phyloP scores from a whole-genome alignment of 2,797 vertebrate genomes.

The Anisognathus igniventris region DNA sequence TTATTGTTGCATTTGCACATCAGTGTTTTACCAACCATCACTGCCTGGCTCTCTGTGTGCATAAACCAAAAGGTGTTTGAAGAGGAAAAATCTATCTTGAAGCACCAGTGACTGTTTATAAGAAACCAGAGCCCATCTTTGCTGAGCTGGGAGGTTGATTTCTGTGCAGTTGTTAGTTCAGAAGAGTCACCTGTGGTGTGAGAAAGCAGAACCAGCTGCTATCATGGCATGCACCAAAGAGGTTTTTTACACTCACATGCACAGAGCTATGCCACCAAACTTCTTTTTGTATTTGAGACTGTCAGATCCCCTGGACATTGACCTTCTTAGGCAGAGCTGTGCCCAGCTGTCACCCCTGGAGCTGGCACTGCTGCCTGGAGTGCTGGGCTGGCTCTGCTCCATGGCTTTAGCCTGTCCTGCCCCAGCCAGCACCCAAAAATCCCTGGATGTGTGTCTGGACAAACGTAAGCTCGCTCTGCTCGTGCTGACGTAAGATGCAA shows the following conservation, averaged over 20 bases:
- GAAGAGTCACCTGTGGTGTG: neutral
- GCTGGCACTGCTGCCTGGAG: neutral
- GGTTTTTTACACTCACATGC: neutral
- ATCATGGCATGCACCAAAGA: neutral
- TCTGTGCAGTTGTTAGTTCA: neutral
- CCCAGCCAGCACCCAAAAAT: neutral
- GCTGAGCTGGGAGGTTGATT: neutral
- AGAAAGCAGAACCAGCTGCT: neutral
- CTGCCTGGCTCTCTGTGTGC: neutral
- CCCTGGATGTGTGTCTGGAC: accelerated
- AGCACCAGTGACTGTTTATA: neutral
- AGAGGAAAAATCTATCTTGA: neutral
- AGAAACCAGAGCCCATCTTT: neutral
- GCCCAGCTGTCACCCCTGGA: neutral
- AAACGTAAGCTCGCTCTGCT: accelerated
- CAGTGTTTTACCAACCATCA: accelerated
- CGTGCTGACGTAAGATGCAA: neutral
- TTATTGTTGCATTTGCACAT: neutral
- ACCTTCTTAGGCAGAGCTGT: no score
- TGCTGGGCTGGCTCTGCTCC: neutral
- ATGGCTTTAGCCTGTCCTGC: neutral
- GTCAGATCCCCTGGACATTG: neutral
- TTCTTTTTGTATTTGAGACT: neutral
- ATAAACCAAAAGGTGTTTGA: neutral
- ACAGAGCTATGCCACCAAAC: neutral